Conservation (phyloP, 2,888 invertebrate genomes). For the Sinhomidia bicolor region DNA sequence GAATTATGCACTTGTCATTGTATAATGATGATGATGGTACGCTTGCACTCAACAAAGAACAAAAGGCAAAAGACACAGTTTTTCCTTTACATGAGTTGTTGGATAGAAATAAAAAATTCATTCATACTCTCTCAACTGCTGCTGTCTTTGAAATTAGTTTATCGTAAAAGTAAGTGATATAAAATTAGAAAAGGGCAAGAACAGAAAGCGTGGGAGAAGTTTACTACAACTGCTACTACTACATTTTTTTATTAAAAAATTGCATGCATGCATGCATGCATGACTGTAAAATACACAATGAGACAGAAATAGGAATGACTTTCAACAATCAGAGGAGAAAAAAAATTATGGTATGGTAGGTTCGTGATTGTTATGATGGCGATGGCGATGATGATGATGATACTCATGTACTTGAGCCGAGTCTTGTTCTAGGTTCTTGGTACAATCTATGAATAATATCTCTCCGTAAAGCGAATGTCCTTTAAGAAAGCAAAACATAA, state of each 20-base stretch:
- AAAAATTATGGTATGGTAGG: not conserved
- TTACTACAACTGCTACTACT: too few relatives aligned
- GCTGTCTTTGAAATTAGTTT: not conserved
- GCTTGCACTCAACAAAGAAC: too few relatives aligned
- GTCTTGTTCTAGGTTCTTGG: too few relatives aligned
- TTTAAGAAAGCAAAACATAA: constrained; percentile 54
- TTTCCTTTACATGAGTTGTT: too few relatives aligned
- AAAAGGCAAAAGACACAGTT: too few relatives aligned
- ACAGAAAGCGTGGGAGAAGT: constrained; percentile 70
- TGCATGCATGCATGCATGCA: not conserved
- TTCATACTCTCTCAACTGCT: not conserved
- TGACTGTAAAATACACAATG: not conserved
- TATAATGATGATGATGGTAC: not conserved
- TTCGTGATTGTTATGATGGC: not conserved
- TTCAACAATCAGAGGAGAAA: not conserved
- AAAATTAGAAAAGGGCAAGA: constrained; percentile 31
- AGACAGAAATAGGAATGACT: constrained; percentile 13
- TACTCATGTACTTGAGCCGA: not conserved
- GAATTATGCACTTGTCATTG: not conserved
- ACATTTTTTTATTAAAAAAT: too few relatives aligned
- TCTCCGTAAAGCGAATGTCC: constrained; percentile 26
- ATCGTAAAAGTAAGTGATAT: not conserved
- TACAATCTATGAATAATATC: not conserved
- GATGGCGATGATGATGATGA: too few relatives aligned
- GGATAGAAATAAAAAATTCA: too few relatives aligned